Evolutionary conservation across 2,113 vertebrate genomes (phyloP).

Genomic region (Bagarius yarrelli): DNA sequence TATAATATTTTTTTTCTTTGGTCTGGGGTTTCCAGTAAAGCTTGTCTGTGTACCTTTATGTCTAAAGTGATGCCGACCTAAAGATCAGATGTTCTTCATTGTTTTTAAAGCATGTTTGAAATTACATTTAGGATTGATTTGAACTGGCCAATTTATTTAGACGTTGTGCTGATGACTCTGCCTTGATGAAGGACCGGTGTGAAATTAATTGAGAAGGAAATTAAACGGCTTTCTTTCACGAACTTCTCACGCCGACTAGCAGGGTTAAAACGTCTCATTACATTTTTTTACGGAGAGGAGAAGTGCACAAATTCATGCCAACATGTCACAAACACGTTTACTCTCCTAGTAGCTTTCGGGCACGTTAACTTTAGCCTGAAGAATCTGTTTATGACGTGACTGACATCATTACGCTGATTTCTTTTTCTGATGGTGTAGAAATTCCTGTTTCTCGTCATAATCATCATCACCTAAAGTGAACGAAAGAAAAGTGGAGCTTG

Average conservation of each 20-base stretch:
- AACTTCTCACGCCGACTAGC: background rate
- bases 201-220: constrained; percentile 40
- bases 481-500: constrained; percentile 31
- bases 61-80: background rate
- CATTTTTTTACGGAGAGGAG: background rate
- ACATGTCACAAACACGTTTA: background rate
- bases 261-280: background rate
- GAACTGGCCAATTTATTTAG: constrained; percentile 36
- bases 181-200: constrained; percentile 14
- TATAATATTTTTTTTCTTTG: too few species aligned
- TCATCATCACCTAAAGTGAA: constrained; percentile 7
- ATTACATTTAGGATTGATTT: constrained; percentile 20
- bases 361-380: too few species aligned
- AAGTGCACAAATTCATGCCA: background rate
- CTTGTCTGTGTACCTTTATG: too few species aligned
- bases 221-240: background rate
- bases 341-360: background rate
- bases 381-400: background rate
- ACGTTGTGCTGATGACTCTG: background rate
- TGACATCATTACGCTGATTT: background rate
- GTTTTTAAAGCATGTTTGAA: background rate
- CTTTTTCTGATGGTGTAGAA: constrained; percentile 13
- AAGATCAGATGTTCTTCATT: background rate
- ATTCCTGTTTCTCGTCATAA: constrained; percentile 24
- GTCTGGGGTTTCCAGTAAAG: too few species aligned